Percentiles rank a stretch among this genome's conserved stretches.
These are phyloP conservation scores for Stenodema calcarata DNA, from an alignment of 2,888 invertebrate genomes.

Conservation along the genomic window DNA sequence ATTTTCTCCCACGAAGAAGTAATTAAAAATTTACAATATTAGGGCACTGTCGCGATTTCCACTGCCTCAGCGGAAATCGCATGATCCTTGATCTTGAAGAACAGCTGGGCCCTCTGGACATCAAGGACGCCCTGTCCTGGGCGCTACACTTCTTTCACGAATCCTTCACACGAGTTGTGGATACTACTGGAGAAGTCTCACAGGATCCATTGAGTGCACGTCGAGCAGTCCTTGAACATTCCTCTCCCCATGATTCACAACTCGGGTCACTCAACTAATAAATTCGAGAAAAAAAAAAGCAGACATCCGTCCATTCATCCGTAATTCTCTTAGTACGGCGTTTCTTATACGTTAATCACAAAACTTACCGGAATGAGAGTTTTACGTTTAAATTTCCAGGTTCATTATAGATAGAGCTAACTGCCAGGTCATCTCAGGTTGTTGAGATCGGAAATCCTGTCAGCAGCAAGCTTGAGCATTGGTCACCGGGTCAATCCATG, in stretches of 20 bases:
- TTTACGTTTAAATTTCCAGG: too few species aligned
- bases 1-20: too few species aligned
- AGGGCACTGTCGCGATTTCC: not conserved
- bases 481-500: too few species aligned
- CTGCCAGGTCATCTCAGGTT: too few species aligned
- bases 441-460: too few species aligned
- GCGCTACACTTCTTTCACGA: conserved; percentile 9
- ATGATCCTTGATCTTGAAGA: not conserved
- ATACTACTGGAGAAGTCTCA: not conserved
- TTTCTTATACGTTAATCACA: too few species aligned
- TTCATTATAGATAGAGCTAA: too few species aligned
- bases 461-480: too few species aligned
- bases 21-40: not conserved
- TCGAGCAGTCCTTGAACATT: not conserved
- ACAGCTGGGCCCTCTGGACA: not conserved
- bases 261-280: not conserved
- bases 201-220: not conserved
- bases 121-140: not conserved
- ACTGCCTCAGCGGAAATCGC: not conserved
- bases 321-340: too few species aligned
- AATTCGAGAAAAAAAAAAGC: not conserved
- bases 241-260: not conserved
- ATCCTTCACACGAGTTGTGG: not conserved
- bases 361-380: too few species aligned
- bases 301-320: too few species aligned